phyloP scores from a whole-genome alignment of 2,113 vertebrate species.

The Nerophis lumbriciformis region DNA sequence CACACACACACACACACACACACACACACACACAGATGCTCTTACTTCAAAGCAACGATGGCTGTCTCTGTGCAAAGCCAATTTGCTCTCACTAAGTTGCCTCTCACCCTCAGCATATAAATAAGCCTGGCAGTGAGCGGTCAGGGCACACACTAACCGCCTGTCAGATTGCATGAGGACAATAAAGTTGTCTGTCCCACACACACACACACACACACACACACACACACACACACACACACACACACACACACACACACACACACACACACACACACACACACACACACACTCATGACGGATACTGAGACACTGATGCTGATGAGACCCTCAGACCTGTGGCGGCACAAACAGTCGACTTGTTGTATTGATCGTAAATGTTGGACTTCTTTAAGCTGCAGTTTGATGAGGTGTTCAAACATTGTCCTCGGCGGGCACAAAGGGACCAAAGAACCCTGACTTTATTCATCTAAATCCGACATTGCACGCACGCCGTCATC shows the following conservation, averaged over 20 bases:
- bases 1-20: constrained; percentile 38
- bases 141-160: constrained; percentile 47
- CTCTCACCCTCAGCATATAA: constrained; percentile 62
- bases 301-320: constrained; percentile 8
- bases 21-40: constrained; percentile 33
- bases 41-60: constrained; percentile 58
- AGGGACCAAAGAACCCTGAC: constrained; percentile 26
- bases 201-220: not conserved
- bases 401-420: constrained; percentile 37
- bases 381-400: constrained; percentile 41
- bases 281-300: constrained; percentile 1
- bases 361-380: constrained; percentile 58
- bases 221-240: not conserved
- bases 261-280: not conserved
- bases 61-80: constrained; percentile 51
- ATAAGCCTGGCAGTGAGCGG: constrained; percentile 55
- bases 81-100: constrained; percentile 58
- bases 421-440: constrained; percentile 24
- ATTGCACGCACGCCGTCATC: constrained; percentile 22
- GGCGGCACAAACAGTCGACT: constrained; percentile 32
- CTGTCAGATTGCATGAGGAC: constrained; percentile 58
- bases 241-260: not conserved
- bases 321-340: constrained; percentile 23
- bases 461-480: constrained; percentile 15
- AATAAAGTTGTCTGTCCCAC: constrained; percentile 36